Base-by-base conservation (phyloP, 2,888 invertebrate species). In the Cistogaster globosa region DNA sequence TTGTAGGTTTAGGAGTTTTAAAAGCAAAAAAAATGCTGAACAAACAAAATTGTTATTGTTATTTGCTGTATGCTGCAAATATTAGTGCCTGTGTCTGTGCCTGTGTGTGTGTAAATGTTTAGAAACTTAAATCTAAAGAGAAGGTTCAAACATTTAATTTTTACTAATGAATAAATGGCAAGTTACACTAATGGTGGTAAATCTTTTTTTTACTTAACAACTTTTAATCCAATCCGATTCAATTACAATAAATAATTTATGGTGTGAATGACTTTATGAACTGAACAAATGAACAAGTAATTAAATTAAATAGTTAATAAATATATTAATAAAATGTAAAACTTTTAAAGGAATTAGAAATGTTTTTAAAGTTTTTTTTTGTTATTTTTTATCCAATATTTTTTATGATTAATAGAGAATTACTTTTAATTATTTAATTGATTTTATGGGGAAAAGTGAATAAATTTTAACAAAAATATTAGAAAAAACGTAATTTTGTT, bases 61-160 rank as follows among this genome's bases (percentile, higher is more conserved):
- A 38, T 20, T 3, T 53, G 12, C 42, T 26, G 16, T 26, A n/a
- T 69, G 69, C n/a, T 57, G 55, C 57, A 71, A 16, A 18, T 26
- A 45, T n/a, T 2, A 57, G 32, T 55, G 5, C 0, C 7, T 14
- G 2, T 11, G 14, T 20, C 3, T 38, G 26, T 36, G 38, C 1
- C 0, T 63, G 58, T 48, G 42, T 62, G n/a, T 38, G 11, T 6
- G 8, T 38, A 2, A n/a, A 22, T 48, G 20, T 57, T 57, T 65
- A 45, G 42, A 38, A 22, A 58, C 22, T 1, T 65, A n/a, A 57
- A 71, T 9, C 51, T 51, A 79, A 82, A 85, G 76, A 80, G 84
- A 84, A 85, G 77, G 81, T 75, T 81, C 65, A 69, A 81, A 71
- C 65, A 78, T 78, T 85, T 72, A 72, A 77, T 72, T 69, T 65